Evolutionary conservation across 2,113 vertebrate species (phyloP).

Genomic region (Larimichthys crocea): DNA sequence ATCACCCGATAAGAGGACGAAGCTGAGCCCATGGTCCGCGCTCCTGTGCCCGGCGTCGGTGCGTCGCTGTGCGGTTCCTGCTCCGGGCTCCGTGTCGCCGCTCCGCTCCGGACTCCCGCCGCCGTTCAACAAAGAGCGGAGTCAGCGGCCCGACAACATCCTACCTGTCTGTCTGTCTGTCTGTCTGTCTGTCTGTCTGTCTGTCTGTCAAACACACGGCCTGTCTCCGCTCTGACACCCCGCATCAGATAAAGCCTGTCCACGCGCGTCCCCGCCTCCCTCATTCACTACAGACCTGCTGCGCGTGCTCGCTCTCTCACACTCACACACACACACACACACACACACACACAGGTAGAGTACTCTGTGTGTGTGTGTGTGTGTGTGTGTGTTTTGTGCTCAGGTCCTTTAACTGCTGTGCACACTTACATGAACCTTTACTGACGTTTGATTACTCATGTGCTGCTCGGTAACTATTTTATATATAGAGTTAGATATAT

Average conservation of each 20-base stretch:
- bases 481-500: too few species aligned
- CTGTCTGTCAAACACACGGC: not conserved
- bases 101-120: conserved; percentile 10
- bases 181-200: not conserved
- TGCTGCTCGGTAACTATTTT: too few species aligned
- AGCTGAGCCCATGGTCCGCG: conserved; percentile 79
- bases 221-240: conserved; percentile 6
- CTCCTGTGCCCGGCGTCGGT: conserved; percentile 8
- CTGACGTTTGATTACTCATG: too few species aligned
- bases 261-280: conserved; percentile 34
- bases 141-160: conserved; percentile 48
- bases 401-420: too few species aligned
- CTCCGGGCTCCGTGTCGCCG: conserved; percentile 6
- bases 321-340: not conserved
- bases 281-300: conserved; percentile 4
- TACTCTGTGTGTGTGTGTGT: too few species aligned
- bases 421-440: too few species aligned
- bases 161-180: conserved; percentile 10
- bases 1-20: conserved; percentile 82
- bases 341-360: not conserved
- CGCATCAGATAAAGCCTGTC: conserved; percentile 40
- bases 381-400: not conserved
- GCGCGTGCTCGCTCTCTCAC: conserved; percentile 8
- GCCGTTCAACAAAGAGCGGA: not conserved
- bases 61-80: conserved; percentile 14